Percentiles rank a stretch among this genome's conserved stretches.
Conservation (phyloP, 2,113 vertebrate species). For the Arothron firmamentum region DNA sequence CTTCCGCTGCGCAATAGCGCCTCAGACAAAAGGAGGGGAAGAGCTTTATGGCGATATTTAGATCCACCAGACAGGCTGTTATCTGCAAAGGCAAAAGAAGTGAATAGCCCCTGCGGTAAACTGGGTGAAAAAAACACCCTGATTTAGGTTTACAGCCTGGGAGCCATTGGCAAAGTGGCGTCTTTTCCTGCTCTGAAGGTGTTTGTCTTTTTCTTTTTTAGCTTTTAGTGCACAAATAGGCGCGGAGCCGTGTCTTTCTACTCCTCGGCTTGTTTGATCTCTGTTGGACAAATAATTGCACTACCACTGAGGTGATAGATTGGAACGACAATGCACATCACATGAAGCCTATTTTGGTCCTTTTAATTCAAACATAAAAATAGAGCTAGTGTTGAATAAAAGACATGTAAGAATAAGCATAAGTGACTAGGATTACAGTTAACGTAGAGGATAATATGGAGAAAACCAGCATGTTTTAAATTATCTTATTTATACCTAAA, state of each 20-base stretch:
- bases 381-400: too few species aligned
- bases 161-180: conserved; percentile 60
- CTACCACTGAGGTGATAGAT: conserved; percentile 31
- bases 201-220: conserved; percentile 61
- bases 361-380: conserved; percentile 6
- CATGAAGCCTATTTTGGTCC: conserved; percentile 10
- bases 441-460: too few species aligned
- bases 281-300: conserved; percentile 45
- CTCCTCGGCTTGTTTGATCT: conserved; percentile 54
- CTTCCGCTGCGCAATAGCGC: conserved; percentile 71
- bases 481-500: too few species aligned
- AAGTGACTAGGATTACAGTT: too few species aligned
- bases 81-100: conserved; percentile 73
- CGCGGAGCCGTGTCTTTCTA: conserved; percentile 23
- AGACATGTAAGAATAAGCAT: too few species aligned
- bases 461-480: too few species aligned
- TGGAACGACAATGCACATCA: conserved; percentile 11
- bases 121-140: conserved; percentile 66
- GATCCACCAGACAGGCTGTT: conserved; percentile 75
- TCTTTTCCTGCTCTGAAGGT: conserved; percentile 62
- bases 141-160: conserved; percentile 73
- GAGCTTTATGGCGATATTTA: conserved; percentile 77
- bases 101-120: conserved; percentile 77
- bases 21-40: conserved; percentile 70
- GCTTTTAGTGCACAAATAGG: conserved; percentile 59